Base-by-base conservation (phyloP, 1,140 invertebrate genomes). In the Drosophila biarmipes region DNA sequence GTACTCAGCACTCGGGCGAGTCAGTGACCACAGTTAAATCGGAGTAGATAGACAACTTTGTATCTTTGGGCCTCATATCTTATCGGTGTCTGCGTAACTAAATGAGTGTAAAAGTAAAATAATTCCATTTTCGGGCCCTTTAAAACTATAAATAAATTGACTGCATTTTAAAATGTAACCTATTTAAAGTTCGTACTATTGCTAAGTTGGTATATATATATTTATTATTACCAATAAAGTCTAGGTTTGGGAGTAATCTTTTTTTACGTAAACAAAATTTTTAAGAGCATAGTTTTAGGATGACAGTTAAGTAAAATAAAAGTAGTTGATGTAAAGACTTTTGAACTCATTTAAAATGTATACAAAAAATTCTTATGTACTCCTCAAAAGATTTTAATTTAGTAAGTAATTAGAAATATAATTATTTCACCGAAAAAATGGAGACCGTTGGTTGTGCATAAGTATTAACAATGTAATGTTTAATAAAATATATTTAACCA, bases 1-100 rank as follows among this genome's bases (percentile, higher is more conserved):
- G 71, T 4, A 66, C 76, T 2, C 62, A 69, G 63, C 66, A 66
- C 12, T 68, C 74, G 7, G 27, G 21, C 14, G 66, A 79, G 8
- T 14, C 37, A 19, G 37, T 12, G 2, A 72, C 54, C 40, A 34
- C 42, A n/a, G 6, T 45, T 21, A 55, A 64, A 4, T 49, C 71
- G 27, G 56, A 62, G 37, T 49, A 64, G 8, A 1, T 49, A 64
- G 8, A 1, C 12, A 14, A 12, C 12, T 45, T 2, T 15, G 1
- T 15, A 10, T 14, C 4, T 6, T 2, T 54, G 15, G 21, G 14
- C 15, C 4, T 0, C 35, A 42, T 34, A 4, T 46, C 1, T 37
- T 38, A 40, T 17, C 19, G 35, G 6, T 59, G n/a, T 56, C 11
- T 56, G 46, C 19, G 53, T 29, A 17, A 35, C n/a, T 7, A 14